Percentiles rank a stretch among this genome's conserved stretches.
These are phyloP conservation scores for Nomia melanderi DNA, from an alignment of 1,140 invertebrate genomes.

Conservation along the genomic window DNA sequence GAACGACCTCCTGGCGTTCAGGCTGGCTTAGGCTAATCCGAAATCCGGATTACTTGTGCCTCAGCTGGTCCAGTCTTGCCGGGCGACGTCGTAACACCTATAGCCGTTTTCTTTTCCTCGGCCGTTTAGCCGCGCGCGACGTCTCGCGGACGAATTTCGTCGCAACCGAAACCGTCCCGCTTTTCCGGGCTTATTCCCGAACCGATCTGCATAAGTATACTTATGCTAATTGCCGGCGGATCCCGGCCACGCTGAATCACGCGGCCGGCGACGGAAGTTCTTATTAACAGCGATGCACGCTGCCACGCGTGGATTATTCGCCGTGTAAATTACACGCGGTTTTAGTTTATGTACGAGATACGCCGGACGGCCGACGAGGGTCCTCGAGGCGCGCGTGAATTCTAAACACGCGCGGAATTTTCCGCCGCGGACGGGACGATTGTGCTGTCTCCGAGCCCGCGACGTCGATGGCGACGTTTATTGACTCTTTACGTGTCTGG, in stretches of 20 bases:
- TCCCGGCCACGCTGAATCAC: slow-evolving; percentile 45
- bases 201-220: slow-evolving; percentile 45
- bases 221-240: slow-evolving; percentile 38
- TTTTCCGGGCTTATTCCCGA: slow-evolving; percentile 7
- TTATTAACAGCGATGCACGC: slow-evolving; percentile 51
- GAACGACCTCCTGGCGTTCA: slow-evolving; percentile 63
- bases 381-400: background rate
- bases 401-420: background rate
- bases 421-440: background rate
- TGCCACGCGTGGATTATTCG: slow-evolving; percentile 53
- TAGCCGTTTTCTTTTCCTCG: slow-evolving; percentile 16
- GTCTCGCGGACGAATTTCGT: slow-evolving; percentile 7
- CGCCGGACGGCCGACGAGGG: background rate
- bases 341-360: slow-evolving; percentile 15
- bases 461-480: no score
- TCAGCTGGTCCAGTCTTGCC: slow-evolving; percentile 72
- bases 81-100: slow-evolving; percentile 43
- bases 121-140: slow-evolving; percentile 2
- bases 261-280: slow-evolving; percentile 35
- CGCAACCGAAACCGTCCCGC: background rate
- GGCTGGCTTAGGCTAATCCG: slow-evolving; percentile 74
- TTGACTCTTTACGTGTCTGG: no score
- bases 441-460: no score
- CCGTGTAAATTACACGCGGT: slow-evolving; percentile 7
- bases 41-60: slow-evolving; percentile 76